Conservation (phyloP, 2,888 invertebrate genomes). For the Eupithecia subumbrata region DNA sequence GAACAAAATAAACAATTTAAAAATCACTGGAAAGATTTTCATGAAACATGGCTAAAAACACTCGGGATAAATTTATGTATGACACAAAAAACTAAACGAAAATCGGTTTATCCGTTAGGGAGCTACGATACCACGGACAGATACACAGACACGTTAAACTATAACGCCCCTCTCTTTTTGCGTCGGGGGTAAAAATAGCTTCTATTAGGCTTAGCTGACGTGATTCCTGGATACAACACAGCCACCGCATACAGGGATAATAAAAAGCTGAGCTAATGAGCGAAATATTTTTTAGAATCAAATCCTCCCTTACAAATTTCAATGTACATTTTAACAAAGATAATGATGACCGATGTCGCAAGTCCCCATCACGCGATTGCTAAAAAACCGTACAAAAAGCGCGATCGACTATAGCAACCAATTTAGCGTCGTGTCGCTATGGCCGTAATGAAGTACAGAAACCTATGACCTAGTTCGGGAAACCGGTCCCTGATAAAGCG, state of each 20-base stretch:
- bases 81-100: too few species aligned
- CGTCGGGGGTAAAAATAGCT: too few species aligned
- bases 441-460: constrained; percentile 52
- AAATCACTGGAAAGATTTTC: too few species aligned
- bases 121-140: too few species aligned
- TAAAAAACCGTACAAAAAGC: constrained; percentile 36
- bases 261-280: not conserved
- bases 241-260: not conserved
- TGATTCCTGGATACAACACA: not conserved
- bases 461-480: constrained; percentile 55
- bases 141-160: too few species aligned
- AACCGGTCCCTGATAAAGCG: constrained; percentile 56
- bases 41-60: too few species aligned
- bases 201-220: not conserved
- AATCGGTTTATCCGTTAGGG: too few species aligned
- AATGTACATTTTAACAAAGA: constrained; percentile 3
- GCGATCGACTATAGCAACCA: constrained; percentile 47
- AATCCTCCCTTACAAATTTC: not conserved
- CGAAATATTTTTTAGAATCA: not conserved
- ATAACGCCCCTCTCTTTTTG: too few species aligned
- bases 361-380: constrained; percentile 50
- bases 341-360: constrained; percentile 46
- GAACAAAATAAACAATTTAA: too few species aligned
- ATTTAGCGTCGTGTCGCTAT: constrained; percentile 49
- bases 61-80: too few species aligned